Conservation (phyloP, 2,888 invertebrate species). For the Ormia ochracea region DNA sequence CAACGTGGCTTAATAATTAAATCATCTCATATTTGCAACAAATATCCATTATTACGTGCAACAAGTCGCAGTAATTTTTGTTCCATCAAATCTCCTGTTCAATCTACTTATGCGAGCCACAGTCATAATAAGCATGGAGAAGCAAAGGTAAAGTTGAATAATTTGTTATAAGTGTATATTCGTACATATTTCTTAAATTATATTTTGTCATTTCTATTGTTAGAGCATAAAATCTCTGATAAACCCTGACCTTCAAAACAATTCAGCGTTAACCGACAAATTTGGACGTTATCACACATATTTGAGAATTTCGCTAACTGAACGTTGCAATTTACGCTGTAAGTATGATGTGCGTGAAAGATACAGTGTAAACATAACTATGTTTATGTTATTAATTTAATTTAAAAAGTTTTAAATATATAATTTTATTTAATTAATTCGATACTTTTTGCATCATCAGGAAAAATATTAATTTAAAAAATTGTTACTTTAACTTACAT, state of each 20-base stretch:
- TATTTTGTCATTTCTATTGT: slow-evolving; percentile 2
- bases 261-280: slow-evolving; percentile 83
- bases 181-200: background rate
- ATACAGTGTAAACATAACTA: background rate
- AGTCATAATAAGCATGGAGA: slow-evolving; percentile 23
- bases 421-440: no score
- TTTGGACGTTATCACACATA: slow-evolving; percentile 94
- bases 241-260: slow-evolving; percentile 16
- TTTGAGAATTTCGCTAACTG: slow-evolving; percentile 95
- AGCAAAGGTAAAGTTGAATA: slow-evolving; percentile 31
- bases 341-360: slow-evolving; percentile 79
- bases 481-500: no score
- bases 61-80: slow-evolving; percentile 21
- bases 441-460: no score
- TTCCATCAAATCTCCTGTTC: slow-evolving; percentile 25
- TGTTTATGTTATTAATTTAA: no score
- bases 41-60: slow-evolving; percentile 3
- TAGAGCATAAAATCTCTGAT: slow-evolving; percentile 21
- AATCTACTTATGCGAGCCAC: background rate
- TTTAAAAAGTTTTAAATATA: no score
- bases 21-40: slow-evolving; percentile 36
- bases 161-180: background rate
- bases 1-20: slow-evolving; percentile 41
- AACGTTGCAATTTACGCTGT: slow-evolving; percentile 98
- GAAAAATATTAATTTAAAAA: no score